Evolutionary conservation across 2,888 invertebrate genomes (phyloP).

Genomic region (Andrena bucephala): DNA sequence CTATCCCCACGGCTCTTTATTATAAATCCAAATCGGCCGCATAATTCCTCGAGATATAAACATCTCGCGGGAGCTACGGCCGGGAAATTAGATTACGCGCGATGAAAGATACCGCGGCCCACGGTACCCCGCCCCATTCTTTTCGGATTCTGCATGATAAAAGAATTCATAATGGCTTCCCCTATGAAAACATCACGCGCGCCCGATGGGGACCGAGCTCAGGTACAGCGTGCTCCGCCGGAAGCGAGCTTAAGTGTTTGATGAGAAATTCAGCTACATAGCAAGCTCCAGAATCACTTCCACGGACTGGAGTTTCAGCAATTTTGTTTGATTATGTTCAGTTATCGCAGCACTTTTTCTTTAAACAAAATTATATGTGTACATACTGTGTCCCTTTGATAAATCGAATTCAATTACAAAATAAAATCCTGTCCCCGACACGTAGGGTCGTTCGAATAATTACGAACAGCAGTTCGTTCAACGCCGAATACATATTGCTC

Average conservation of each 20-base stretch:
- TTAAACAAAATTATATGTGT: background rate
- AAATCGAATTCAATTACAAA: conserved; percentile 7
- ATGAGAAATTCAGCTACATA: background rate
- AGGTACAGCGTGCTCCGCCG: background rate
- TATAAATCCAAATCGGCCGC: conserved; percentile 82
- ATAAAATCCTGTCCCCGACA: background rate
- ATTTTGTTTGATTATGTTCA: no score
- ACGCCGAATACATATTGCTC: background rate
- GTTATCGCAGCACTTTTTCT: no score
- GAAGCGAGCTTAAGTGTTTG: conserved; percentile 4
- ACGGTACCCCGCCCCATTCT: background rate
- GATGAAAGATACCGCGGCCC: conserved; percentile 60
- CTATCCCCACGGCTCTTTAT: conserved; percentile 77
- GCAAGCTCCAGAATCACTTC: no score
- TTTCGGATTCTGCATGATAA: conserved; percentile 45
- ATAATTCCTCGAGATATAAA: conserved; percentile 79
- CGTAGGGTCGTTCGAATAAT: background rate
- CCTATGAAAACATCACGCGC: conserved; percentile 34
- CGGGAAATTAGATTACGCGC: conserved; percentile 68
- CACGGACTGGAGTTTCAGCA: no score
- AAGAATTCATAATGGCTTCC: conserved; percentile 39
- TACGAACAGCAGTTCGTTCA: conserved; percentile 3
- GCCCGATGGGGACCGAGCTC: background rate
- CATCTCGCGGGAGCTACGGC: conserved; percentile 56
- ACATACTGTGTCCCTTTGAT: background rate